Base-by-base conservation (phyloP, 2,113 vertebrate genomes). In the Phaetusa simplex region DNA sequence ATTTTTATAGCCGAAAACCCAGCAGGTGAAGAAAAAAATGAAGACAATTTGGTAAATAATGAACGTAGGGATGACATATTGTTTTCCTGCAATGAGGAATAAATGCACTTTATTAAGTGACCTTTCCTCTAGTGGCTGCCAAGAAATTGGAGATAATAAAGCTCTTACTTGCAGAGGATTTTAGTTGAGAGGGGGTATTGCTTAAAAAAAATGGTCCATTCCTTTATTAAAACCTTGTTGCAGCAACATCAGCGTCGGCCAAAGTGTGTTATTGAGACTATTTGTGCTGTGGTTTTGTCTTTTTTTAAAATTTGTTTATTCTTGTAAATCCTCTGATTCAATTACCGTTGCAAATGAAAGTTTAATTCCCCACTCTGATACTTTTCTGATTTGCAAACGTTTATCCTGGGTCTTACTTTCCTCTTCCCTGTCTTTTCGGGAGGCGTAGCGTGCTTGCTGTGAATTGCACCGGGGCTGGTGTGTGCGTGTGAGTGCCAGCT, bases 11-110 rank as follows among this genome's bases (percentile, higher is more conserved):
- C 96, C 85, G 70, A 86, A 97, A 98, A 89, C 91, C 73, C 79
- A 97, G 97, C 95, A 98, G 97, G 97, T 97, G 87, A 98, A 98
- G 97, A 96, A 97, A 97, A 97, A 98, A 98, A 98, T 98, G 97
- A 98, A 97, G 98, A 98, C 97, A 98, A 98, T 98, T 98, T 97
- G 95, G 97, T 98, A 98, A 98, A 98, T 98, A 98, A 98, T 98
- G 97, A 97, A 97, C 95, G 87, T 85, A 90, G 76, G 71, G 91
- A 98, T 98, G 98, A 98, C 96, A 98, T 98, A 98, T 94, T 98
- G 97, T 98, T 98, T 98, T 97, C 82, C 96, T 95, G 93, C 85
- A 96, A 97, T 96, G 95, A 98, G 96, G 98, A 98, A 98, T 98
- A 98, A 98, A 97, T 95, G 83, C 94, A 96, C 97, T 98, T 98